These are phyloP conservation scores for Choreutis nemorana DNA, from an alignment of 2,888 invertebrate species.

Conservation along the genomic window DNA sequence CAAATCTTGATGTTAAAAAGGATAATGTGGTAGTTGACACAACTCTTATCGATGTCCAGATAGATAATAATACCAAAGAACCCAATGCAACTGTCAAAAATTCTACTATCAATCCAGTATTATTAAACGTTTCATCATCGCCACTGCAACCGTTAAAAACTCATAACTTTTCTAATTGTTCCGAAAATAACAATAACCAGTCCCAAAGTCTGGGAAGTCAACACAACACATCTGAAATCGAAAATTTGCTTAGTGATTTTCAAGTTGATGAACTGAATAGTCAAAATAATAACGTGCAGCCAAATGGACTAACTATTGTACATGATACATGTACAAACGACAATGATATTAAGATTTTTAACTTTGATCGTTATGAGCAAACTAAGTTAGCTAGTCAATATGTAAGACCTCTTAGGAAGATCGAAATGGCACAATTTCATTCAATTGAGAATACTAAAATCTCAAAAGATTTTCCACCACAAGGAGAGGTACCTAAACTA, in stretches of 20 bases:
- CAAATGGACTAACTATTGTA: constrained; percentile 19
- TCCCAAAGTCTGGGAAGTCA: constrained; percentile 42
- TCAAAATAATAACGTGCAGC: constrained; percentile 29
- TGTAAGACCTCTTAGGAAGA: constrained; percentile 43
- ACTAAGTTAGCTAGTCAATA: constrained; percentile 40
- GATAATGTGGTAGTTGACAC: constrained; percentile 48
- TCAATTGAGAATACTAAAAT: constrained; percentile 55
- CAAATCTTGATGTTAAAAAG: constrained; percentile 28
- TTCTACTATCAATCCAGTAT: constrained; percentile 43
- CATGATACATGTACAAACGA: constrained; percentile 31
- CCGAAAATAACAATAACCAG: constrained; percentile 47
- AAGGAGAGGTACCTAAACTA: constrained; percentile 23
- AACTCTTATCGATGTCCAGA: constrained; percentile 54
- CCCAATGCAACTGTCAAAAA: constrained; percentile 26
- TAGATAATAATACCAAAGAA: constrained; percentile 49
- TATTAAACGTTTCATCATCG: constrained; percentile 54
- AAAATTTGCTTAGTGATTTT: constrained; percentile 47
- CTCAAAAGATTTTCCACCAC: constrained; percentile 51
- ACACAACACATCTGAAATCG: constrained; percentile 39
- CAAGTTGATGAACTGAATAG: constrained; percentile 13
- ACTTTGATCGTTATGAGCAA: constrained; percentile 61
- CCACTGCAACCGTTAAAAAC: constrained; percentile 57
- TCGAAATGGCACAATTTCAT: constrained; percentile 55
- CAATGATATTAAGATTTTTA: constrained; percentile 56
- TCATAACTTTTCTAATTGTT: constrained; percentile 47